Percentiles rank a stretch among this genome's conserved stretches.
Evolutionary conservation across 2,888 invertebrate species (phyloP).

Genomic region (Heliconius erato): DNA sequence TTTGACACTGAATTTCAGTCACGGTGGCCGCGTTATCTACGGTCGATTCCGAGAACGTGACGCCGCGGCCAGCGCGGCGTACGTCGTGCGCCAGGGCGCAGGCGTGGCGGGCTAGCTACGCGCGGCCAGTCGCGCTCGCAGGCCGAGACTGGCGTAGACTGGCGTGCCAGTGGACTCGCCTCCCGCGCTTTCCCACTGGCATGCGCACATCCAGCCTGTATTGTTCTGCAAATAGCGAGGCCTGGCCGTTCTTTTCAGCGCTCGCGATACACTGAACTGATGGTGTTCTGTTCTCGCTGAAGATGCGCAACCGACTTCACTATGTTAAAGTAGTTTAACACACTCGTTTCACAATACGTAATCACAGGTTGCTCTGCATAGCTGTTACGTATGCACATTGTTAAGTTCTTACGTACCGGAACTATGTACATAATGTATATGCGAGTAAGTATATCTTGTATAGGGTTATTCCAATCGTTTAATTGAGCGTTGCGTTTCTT

Average conservation of each 20-base stretch:
- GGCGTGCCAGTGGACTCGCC: constrained; percentile 77
- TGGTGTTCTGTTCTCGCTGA: constrained; percentile 50
- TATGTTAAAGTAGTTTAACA: constrained; percentile 40
- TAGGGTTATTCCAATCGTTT: neutral
- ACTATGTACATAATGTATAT: neutral
- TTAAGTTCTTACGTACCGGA: constrained; percentile 18
- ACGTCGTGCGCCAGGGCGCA: constrained; percentile 83
- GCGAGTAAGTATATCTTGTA: neutral
- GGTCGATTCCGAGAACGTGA: constrained; percentile 83
- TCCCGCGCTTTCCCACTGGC: constrained; percentile 69
- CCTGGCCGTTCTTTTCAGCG: constrained; percentile 66
- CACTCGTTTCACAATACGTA: constrained; percentile 38
- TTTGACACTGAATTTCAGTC: constrained; percentile 84
- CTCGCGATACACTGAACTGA: constrained; percentile 68
- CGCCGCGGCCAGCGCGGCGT: constrained; percentile 82
- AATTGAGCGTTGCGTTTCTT: constrained; percentile 14
- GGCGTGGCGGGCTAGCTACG: constrained; percentile 71
- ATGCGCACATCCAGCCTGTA: constrained; percentile 84
- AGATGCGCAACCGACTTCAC: constrained; percentile 55
- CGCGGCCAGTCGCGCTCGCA: constrained; percentile 82
- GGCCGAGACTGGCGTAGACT: constrained; percentile 76
- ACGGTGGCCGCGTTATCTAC: constrained; percentile 77
- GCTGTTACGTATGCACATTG: constrained; percentile 12
- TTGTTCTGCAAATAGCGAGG: constrained; percentile 84
- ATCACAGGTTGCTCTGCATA: constrained; percentile 22